phyloP scores from a whole-genome alignment of 2,797 vertebrate genomes.

The Rhinichthys osculus region DNA sequence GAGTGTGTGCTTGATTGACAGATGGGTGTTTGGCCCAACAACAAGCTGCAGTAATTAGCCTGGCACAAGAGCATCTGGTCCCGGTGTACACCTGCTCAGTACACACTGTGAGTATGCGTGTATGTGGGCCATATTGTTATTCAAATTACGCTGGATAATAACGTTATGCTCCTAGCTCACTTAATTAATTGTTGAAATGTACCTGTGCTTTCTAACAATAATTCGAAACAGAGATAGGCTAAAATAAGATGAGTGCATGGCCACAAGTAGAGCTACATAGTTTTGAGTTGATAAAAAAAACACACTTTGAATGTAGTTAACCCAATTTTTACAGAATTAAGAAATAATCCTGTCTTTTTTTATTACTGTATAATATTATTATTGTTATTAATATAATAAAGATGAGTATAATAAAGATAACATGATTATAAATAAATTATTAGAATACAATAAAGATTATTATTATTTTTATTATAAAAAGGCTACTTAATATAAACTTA shows the following conservation, averaged over 20 bases:
- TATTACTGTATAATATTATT: background rate
- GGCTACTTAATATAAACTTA: background rate
- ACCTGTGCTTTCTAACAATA: conserved; percentile 35
- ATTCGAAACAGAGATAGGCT: background rate
- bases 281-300: background rate
- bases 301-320: background rate
- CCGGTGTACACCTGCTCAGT: conserved; percentile 64
- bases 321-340: background rate
- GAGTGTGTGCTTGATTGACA: conserved; percentile 70
- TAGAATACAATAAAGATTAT: background rate
- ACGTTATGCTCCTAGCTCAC: conserved; percentile 41
- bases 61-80: conserved; percentile 71
- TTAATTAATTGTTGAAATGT: conserved; percentile 61
- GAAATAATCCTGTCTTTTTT: background rate
- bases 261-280: background rate
- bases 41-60: conserved; percentile 76
- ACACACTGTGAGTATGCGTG: conserved; percentile 39
- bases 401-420: background rate
- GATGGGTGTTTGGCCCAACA: conserved; percentile 74
- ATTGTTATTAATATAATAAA: background rate
- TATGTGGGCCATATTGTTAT: conserved; percentile 52
- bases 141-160: conserved; percentile 49
- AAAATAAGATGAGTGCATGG: background rate
- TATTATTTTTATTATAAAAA: background rate
- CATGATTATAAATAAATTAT: background rate